Percentiles rank a stretch among this genome's conserved stretches.
phyloP scores from a whole-genome alignment of 2,888 invertebrate genomes.

The Halictus ligatus region DNA sequence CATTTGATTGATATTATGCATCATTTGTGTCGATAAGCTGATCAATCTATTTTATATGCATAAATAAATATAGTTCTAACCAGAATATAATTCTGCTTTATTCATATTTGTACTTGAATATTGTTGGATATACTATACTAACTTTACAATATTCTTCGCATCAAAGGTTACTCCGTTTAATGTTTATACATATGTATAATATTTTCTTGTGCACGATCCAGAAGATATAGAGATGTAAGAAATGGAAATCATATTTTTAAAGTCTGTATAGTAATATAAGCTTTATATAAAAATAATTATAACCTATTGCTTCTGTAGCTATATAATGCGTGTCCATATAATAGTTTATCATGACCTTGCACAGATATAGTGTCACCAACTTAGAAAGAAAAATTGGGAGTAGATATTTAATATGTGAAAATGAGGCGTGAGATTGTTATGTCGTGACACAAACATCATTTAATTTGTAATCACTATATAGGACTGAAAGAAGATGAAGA shows the following conservation, averaged over 20 bases:
- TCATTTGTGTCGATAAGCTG: background rate
- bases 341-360: slow-evolving; percentile 62
- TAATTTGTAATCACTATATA: background rate
- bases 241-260: background rate
- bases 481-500: background rate
- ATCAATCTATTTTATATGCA: background rate
- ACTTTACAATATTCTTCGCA: background rate
- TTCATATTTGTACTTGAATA: background rate
- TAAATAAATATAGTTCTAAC: background rate
- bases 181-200: background rate
- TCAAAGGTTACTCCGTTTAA: background rate
- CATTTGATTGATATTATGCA: background rate
- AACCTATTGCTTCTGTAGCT: slow-evolving; percentile 43
- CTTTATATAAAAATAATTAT: slow-evolving; percentile 57
- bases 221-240: slow-evolving; percentile 35
- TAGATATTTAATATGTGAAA: slow-evolving; percentile 3
- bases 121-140: background rate
- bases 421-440: background rate
- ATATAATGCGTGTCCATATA: slow-evolving; percentile 32
- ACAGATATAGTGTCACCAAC: slow-evolving; percentile 50
- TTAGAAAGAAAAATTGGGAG: slow-evolving; percentile 31
- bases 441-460: background rate
- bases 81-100: background rate
- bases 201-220: background rate
- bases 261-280: slow-evolving; percentile 28